phyloP scores from a whole-genome alignment of 2,797 vertebrate species.

The Galago senegalensis region DNA sequence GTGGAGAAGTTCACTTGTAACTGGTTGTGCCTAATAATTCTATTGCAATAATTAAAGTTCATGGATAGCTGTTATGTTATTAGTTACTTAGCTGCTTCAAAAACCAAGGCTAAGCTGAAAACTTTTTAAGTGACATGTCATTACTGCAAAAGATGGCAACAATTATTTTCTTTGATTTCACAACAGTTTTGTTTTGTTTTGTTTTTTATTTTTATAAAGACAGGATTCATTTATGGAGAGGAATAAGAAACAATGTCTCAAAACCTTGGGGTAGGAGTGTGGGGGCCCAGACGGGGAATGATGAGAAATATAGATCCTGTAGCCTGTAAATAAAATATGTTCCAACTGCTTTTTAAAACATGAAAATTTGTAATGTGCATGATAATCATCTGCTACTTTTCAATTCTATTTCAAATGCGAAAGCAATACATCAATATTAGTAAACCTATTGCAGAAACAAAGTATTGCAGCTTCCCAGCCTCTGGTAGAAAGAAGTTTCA shows the following conservation, averaged over 20 bases:
- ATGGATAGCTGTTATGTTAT: constrained; percentile 43
- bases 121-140: constrained; percentile 58
- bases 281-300: neutral
- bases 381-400: neutral
- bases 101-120: constrained; percentile 47
- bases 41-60: constrained; percentile 87
- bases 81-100: constrained; percentile 58
- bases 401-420: constrained; percentile 47
- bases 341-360: constrained; percentile 1
- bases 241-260: constrained; percentile 46
- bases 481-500: neutral
- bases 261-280: neutral
- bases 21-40: constrained; percentile 89
- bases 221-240: constrained; percentile 49
- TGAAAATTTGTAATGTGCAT: neutral
- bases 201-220: neutral
- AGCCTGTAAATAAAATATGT: constrained; percentile 23
- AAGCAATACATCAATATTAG: neutral
- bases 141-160: constrained; percentile 63
- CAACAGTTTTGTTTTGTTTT: neutral
- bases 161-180: constrained; percentile 73
- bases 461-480: neutral
- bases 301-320: neutral
- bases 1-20: constrained; percentile 92
- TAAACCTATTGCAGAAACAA: constrained; percentile 8